Evolutionary conservation across 2,797 vertebrate species (phyloP).

Genomic region (Phalloptychus januarius): DNA sequence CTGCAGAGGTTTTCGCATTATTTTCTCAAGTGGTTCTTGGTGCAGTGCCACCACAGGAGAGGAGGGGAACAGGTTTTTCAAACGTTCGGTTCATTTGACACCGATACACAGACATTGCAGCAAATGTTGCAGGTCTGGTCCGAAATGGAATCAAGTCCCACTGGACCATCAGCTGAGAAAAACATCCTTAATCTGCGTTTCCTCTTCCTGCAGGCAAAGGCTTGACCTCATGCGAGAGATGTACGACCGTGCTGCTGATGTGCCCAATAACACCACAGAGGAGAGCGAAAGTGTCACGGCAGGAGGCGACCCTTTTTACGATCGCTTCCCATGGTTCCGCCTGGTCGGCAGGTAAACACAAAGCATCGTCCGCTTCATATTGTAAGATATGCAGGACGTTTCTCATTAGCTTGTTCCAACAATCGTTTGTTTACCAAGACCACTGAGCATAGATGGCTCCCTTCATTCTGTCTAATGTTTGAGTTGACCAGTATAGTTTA

Average conservation of each 20-base stretch:
- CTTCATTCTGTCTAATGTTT: constrained; percentile 24
- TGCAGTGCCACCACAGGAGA: too few species aligned
- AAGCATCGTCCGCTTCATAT: not conserved
- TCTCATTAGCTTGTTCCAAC: not conserved
- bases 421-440: constrained; percentile 6
- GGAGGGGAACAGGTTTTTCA: too few species aligned
- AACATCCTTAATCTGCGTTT: not conserved
- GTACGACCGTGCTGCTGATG: constrained; percentile 95
- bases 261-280: constrained; percentile 87
- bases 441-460: not conserved
- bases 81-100: too few species aligned
- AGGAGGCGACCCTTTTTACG: constrained; percentile 96
- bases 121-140: too few species aligned
- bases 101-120: too few species aligned
- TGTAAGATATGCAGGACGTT: constrained; percentile 8
- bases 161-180: too few species aligned
- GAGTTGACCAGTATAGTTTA: constrained; percentile 5
- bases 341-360: constrained; percentile 93
- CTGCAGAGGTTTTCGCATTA: too few species aligned
- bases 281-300: constrained; percentile 93
- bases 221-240: constrained; percentile 97
- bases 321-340: constrained; percentile 98
- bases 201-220: constrained; percentile 85
- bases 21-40: too few species aligned
- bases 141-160: too few species aligned